Percentiles rank a stretch among this genome's conserved stretches.
phyloP scores from a whole-genome alignment of 2,888 invertebrate genomes.

The Pyrocoelia pectoralis region DNA sequence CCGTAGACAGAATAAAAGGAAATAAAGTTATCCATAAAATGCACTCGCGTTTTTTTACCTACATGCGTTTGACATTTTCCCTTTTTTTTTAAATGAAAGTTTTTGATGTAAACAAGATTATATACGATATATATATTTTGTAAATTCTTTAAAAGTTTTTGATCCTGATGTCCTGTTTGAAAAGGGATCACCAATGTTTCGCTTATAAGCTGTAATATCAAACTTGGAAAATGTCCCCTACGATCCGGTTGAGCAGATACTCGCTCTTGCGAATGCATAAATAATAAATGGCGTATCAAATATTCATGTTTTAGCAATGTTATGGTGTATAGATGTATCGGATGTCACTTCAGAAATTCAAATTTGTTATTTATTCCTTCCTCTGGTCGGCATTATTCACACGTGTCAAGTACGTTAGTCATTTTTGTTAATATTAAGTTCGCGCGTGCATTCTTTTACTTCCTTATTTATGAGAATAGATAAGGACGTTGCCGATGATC shows the following conservation, averaged over 20 bases:
- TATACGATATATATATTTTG: slow-evolving; percentile 48
- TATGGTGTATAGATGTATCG: slow-evolving; percentile 34
- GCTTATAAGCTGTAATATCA: slow-evolving; percentile 36
- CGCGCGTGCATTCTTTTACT: too few relatives aligned
- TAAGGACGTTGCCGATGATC: background rate
- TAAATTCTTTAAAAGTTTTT: slow-evolving; percentile 47
- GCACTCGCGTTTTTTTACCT: slow-evolving; percentile 19
- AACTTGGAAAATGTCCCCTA: slow-evolving; percentile 49
- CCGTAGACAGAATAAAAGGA: slow-evolving; percentile 37
- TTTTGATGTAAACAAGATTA: slow-evolving; percentile 40
- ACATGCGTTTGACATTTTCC: background rate
- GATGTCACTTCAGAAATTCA: slow-evolving; percentile 29
- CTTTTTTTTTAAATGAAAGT: slow-evolving; percentile 6
- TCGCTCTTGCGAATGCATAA: slow-evolving; percentile 42
- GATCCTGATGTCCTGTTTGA: slow-evolving; percentile 18
- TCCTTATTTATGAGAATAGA: background rate
- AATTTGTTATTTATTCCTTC: slow-evolving; percentile 17
- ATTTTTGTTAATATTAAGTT: too few relatives aligned
- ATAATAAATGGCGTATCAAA: slow-evolving; percentile 42
- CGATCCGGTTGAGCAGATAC: slow-evolving; percentile 45
- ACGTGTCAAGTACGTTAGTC: too few relatives aligned
- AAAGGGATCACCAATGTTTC: slow-evolving; percentile 28
- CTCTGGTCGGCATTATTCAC: background rate
- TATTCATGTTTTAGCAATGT: slow-evolving; percentile 43
- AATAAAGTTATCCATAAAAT: slow-evolving; percentile 27